Evolutionary conservation across 2,797 vertebrate genomes (phyloP).

Genomic region (Eutrigla gurnardus): DNA sequence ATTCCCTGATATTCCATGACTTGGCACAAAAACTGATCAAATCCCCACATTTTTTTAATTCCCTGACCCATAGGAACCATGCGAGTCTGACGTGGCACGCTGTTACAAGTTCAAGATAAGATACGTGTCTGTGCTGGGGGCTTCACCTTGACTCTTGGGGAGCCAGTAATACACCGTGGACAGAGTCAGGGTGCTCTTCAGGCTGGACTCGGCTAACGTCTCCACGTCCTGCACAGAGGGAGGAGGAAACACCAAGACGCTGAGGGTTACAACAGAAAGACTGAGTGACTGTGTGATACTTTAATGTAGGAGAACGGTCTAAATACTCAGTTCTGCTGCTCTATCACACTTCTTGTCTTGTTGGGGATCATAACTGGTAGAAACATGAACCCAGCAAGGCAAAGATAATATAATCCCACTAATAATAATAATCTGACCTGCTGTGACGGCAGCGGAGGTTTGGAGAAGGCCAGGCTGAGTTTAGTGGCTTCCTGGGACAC

Average conservation of each 20-base stretch:
- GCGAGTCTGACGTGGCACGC: too few relatives aligned
- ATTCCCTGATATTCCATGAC: too few relatives aligned
- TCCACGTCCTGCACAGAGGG: conserved; percentile 80
- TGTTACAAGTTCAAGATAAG: too few relatives aligned
- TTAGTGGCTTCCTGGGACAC: conserved; percentile 91
- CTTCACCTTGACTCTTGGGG: conserved; percentile 90
- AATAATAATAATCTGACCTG: conserved; percentile 79
- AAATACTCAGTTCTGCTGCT: too few relatives aligned
- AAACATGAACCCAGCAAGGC: neutral
- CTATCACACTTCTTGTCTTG: neutral
- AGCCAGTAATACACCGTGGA: conserved; percentile 89
- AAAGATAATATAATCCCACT: neutral
- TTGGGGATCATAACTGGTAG: neutral
- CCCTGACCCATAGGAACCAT: too few relatives aligned
- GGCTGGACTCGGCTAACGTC: conserved; percentile 83
- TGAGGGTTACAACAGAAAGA: neutral
- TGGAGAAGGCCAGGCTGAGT: conserved; percentile 89
- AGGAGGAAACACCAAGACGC: neutral
- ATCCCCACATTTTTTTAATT: too few relatives aligned
- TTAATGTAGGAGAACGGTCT: too few relatives aligned
- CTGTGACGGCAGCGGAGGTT: conserved; percentile 83
- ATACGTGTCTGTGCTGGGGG: too few relatives aligned
- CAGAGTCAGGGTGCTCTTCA: conserved; percentile 84
- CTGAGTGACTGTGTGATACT: too few relatives aligned
- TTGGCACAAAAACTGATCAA: too few relatives aligned